Percentiles rank a stretch among this genome's conserved stretches.
Conservation (phyloP, 2,888 invertebrate species). For the Epsilonema sp. region DNA sequence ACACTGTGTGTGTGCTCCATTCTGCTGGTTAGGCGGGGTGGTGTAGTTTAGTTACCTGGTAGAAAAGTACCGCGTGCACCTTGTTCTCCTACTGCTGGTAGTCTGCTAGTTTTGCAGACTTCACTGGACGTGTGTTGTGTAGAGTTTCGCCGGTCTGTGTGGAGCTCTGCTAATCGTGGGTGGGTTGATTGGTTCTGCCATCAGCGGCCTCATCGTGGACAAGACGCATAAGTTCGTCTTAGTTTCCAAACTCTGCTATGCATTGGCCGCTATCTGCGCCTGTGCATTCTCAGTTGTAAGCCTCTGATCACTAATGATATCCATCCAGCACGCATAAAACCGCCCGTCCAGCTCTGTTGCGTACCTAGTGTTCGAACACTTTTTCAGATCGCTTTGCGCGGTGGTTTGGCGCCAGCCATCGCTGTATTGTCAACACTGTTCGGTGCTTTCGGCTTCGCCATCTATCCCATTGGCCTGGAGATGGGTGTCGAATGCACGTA, state of each 20-base stretch:
- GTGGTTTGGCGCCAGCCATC: neutral
- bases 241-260: slow-evolving; percentile 27
- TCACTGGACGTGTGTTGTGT: too few species aligned
- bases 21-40: too few species aligned
- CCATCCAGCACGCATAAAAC: too few species aligned
- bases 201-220: slow-evolving; percentile 33
- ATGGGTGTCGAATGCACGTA: slow-evolving; percentile 35
- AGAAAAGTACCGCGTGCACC: too few species aligned
- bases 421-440: slow-evolving; percentile 15
- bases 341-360: too few species aligned
- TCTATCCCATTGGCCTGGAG: slow-evolving; percentile 36
- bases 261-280: slow-evolving; percentile 15
- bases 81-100: too few species aligned
- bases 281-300: slow-evolving; percentile 5
- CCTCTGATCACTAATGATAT: neutral
- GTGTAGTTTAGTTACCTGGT: too few species aligned
- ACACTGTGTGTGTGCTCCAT: too few species aligned
- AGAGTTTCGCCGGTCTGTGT: slow-evolving; percentile 33
- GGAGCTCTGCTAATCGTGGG: slow-evolving; percentile 33
- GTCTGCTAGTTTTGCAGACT: too few species aligned
- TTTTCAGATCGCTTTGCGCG: neutral
- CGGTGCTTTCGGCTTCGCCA: slow-evolving; percentile 34
- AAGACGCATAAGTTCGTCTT: slow-evolving; percentile 34
- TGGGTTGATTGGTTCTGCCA: slow-evolving; percentile 32
- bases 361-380: too few species aligned